Conservation (phyloP, 2,113 vertebrate species). For the Zosterops japonicus region DNA sequence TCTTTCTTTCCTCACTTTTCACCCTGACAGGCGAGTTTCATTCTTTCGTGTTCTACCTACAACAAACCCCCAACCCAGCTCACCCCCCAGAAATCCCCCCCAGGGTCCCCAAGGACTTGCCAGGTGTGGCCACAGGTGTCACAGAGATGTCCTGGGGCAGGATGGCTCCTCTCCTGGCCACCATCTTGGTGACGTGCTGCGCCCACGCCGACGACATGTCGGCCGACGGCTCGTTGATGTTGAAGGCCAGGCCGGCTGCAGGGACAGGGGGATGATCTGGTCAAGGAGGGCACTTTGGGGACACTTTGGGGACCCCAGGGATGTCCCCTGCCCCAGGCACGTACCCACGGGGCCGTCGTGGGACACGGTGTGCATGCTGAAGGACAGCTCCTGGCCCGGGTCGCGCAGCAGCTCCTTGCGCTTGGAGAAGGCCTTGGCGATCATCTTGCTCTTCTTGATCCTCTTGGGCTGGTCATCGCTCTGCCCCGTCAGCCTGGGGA, state of each 20-base stretch:
- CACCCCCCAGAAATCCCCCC: fast-evolving
- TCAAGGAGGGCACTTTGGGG: not conserved
- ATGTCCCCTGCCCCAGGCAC: fast-evolving
- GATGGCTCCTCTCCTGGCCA: conserved; percentile 94
- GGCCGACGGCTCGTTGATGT: conserved; percentile 90
- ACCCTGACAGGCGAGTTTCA: too few species aligned
- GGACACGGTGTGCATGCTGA: conserved; percentile 95
- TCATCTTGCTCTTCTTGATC: conserved; percentile 99
- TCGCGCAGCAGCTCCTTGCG: conserved; percentile 93
- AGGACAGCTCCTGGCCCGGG: conserved; percentile 90
- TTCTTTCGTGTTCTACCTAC: too few species aligned
- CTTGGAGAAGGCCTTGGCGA: conserved; percentile 95
- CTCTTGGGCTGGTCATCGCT: conserved; percentile 94
- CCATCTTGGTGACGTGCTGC: conserved; percentile 97
- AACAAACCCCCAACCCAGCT: not conserved
- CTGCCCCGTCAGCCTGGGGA: conserved; percentile 86
- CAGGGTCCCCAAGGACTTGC: conserved; percentile 56
- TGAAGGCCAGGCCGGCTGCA: conserved; percentile 91
- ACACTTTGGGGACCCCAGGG: fast-evolving
- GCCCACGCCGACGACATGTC: conserved; percentile 96
- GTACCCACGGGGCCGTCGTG: conserved; percentile 93
- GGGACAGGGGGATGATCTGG: fast-evolving
- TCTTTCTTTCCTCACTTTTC: too few species aligned
- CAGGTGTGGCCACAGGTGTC: conserved; percentile 89
- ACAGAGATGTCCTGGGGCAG: conserved; percentile 95